phyloP scores from a whole-genome alignment of 2,797 vertebrate genomes.

The Oreochromis mossambicus region DNA sequence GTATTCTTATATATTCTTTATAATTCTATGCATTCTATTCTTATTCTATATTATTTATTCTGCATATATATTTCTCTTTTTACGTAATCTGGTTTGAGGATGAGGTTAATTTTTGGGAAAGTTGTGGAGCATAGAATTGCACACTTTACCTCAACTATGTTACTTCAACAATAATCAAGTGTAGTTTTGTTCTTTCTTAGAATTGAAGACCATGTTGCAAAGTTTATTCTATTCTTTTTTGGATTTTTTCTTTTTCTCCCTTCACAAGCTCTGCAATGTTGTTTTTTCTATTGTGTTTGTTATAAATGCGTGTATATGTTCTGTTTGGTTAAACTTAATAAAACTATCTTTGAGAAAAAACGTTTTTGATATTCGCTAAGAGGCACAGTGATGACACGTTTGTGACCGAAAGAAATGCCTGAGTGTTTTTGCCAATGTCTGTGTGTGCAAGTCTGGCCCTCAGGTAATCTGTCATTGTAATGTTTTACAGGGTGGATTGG shows the following conservation, averaged over 20 bases:
- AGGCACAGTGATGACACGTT: neutral
- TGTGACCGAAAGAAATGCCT: neutral
- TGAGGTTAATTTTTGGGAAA: neutral
- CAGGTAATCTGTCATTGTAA: neutral
- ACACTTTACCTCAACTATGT: neutral
- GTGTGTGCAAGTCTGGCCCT: neutral
- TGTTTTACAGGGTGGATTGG: slow-evolving; percentile 86
- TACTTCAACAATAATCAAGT: neutral
- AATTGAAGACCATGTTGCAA: neutral
- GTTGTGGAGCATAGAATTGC: neutral
- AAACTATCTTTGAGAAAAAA: neutral
- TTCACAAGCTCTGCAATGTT: neutral
- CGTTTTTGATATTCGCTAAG: neutral
- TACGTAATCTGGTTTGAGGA: neutral
- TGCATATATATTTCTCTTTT: neutral
- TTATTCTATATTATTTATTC: neutral
- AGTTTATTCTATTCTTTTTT: neutral
- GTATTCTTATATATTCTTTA: neutral
- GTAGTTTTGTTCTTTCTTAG: neutral
- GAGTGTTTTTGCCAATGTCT: neutral
- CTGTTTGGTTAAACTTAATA: neutral
- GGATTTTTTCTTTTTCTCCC: neutral
- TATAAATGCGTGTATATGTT: neutral
- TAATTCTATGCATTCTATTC: neutral
- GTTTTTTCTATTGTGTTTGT: neutral